Percentiles rank a stretch among this genome's conserved stretches.
Evolutionary conservation across 1,140 invertebrate genomes (phyloP).

Genomic region (Melitaea cinxia): DNA sequence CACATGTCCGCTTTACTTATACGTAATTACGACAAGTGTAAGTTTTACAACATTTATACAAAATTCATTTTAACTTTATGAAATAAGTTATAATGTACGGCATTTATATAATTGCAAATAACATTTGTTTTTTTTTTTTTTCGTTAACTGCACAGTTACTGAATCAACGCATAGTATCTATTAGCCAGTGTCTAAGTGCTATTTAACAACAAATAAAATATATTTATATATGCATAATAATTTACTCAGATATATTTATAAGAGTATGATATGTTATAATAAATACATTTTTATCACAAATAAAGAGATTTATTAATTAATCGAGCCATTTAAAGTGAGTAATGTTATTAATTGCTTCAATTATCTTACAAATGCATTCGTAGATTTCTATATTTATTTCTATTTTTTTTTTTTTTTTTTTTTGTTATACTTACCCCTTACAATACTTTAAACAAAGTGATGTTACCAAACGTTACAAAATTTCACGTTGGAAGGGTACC

Average conservation of each 20-base stretch:
- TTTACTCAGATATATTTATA: neutral
- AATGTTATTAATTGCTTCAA: neutral
- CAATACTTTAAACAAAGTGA: neutral
- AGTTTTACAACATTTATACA: slow-evolving; percentile 5
- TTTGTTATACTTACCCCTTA: neutral
- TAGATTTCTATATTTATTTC: neutral
- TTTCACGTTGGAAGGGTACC: neutral
- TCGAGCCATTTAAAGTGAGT: neutral
- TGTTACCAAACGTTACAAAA: neutral
- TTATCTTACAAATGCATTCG: neutral
- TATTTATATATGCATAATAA: no score
- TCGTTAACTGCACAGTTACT: no score
- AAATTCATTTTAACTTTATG: no score
- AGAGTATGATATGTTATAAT: neutral
- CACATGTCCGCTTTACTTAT: slow-evolving; percentile 51
- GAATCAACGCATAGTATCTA: no score
- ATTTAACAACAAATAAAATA: no score
- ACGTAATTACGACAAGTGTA: slow-evolving; percentile 58
- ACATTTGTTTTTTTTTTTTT: no score
- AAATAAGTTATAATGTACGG: no score
- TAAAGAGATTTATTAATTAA: neutral
- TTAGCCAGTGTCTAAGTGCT: no score
- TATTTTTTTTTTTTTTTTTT: neutral
- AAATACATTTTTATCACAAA: neutral
- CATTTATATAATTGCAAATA: no score